phyloP scores from a whole-genome alignment of 2,888 invertebrate genomes.

The Glyphotaelius pellucidus region DNA sequence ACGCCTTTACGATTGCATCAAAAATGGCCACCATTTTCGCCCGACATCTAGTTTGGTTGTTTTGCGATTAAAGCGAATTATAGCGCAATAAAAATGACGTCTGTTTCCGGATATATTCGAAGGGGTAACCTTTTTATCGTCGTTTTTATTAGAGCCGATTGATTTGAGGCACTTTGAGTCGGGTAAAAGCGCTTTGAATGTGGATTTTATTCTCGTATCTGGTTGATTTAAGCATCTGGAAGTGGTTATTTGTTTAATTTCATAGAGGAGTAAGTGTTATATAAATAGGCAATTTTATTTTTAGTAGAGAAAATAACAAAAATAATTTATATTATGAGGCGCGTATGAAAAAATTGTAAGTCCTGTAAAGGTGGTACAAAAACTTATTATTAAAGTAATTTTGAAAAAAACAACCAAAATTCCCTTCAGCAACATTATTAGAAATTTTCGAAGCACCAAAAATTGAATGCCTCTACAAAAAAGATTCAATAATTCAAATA shows the following conservation, averaged over 20 bases:
- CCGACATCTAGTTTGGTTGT: conserved; percentile 42
- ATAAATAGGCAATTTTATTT: no score
- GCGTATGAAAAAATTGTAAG: no score
- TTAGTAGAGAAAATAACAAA: no score
- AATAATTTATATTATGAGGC: no score
- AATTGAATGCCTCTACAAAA: no score
- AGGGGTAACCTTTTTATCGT: conserved; percentile 19
- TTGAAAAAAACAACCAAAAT: no score
- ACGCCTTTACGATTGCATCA: conserved; percentile 44
- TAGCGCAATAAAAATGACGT: conserved; percentile 31
- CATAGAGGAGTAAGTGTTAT: no score
- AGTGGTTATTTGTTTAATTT: neutral
- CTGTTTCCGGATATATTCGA: conserved; percentile 19
- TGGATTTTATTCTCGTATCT: neutral
- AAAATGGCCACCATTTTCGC: conserved; percentile 27
- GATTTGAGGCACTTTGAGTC: neutral
- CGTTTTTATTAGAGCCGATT: conserved; percentile 9
- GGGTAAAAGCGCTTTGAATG: neutral
- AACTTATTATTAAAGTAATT: no score
- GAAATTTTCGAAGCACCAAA: no score
- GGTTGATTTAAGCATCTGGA: neutral
- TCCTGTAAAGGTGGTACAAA: no score
- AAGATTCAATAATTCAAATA: no score
- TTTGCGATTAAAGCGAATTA: conserved; percentile 32
- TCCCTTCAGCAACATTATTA: no score